Evolutionary conservation across 2,797 vertebrate species (phyloP).

Genomic region (Protonibea diacanthus): DNA sequence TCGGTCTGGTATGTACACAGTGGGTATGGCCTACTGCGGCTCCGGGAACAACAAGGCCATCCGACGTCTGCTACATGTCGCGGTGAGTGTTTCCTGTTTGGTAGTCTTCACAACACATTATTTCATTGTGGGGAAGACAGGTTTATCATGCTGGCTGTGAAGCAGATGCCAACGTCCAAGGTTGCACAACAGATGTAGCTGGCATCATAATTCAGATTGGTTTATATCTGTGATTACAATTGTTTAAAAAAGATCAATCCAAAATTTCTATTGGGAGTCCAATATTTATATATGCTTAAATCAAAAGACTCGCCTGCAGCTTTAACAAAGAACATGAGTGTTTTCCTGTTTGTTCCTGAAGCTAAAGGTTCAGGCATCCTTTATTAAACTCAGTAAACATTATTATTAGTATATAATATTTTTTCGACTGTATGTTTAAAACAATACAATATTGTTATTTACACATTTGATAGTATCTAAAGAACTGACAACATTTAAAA

Average conservation of each 20-base stretch:
- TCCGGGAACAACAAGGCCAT: constrained; percentile 99
- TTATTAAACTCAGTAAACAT: neutral
- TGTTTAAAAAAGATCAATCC: neutral
- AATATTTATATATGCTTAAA: neutral
- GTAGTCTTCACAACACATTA: constrained; percentile 16
- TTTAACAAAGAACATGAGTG: neutral
- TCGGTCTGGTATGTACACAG: constrained; percentile 98
- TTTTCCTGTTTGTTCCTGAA: neutral
- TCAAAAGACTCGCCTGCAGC: neutral
- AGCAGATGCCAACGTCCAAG: neutral
- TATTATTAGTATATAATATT: too few species aligned
- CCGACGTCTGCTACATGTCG: constrained; percentile 95
- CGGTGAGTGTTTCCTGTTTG: constrained; percentile 88
- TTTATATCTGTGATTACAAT: neutral
- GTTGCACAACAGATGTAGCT: neutral
- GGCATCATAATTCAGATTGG: constrained; percentile 1
- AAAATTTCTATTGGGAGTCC: neutral
- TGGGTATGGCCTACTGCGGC: constrained; percentile 99
- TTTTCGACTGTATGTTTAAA: too few species aligned
- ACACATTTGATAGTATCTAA: too few species aligned
- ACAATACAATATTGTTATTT: too few species aligned
- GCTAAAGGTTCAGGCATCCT: neutral
- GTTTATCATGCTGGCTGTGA: constrained; percentile 45
- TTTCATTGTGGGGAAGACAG: constrained; percentile 10
- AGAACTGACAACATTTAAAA: too few species aligned